A percentile compares a stretch with the other conserved stretches of the same genome.
phyloP scores from a whole-genome alignment of 2,797 vertebrate genomes.

The Toxotes lorentzi region DNA sequence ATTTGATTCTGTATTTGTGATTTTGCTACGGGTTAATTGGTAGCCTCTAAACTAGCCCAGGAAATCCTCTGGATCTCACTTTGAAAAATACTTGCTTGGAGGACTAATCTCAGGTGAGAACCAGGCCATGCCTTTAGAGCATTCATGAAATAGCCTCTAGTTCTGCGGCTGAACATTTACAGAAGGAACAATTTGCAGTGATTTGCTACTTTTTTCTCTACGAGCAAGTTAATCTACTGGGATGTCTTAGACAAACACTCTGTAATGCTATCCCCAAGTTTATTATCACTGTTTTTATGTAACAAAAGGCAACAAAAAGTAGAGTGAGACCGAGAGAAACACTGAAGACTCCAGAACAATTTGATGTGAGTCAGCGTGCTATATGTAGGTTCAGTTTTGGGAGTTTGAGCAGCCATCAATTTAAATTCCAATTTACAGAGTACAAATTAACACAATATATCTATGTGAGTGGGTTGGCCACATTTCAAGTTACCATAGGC shows the following conservation, averaged over 20 bases:
- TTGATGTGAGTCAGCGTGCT: conserved; percentile 1
- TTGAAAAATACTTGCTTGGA: conserved; percentile 5
- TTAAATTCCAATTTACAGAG: conserved; percentile 21
- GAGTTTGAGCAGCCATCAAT: neutral
- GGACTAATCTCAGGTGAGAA: conserved; percentile 15
- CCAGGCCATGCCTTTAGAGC: neutral
- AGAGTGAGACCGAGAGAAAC: neutral
- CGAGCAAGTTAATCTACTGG: neutral
- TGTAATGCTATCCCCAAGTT: neutral
- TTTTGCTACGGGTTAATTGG: conserved; percentile 11
- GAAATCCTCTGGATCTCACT: conserved; percentile 1
- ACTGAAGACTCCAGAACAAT: neutral
- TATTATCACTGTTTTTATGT: conserved; percentile 10
- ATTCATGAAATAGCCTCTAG: neutral
- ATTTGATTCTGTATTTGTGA: neutral
- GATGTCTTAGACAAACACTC: conserved; percentile 25
- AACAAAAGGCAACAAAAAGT: neutral
- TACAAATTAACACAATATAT: conserved; percentile 23
- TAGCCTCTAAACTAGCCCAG: conserved; percentile 1
- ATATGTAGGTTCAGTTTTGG: conserved; percentile 7
- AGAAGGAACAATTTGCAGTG: neutral
- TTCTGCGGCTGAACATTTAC: neutral
- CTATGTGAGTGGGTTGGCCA: conserved; percentile 1
- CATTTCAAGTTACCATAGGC: conserved; percentile 7
- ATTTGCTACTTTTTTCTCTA: neutral